Evolutionary conservation across 2,797 vertebrate genomes (phyloP).

Genomic region (Danio aesculapii): DNA sequence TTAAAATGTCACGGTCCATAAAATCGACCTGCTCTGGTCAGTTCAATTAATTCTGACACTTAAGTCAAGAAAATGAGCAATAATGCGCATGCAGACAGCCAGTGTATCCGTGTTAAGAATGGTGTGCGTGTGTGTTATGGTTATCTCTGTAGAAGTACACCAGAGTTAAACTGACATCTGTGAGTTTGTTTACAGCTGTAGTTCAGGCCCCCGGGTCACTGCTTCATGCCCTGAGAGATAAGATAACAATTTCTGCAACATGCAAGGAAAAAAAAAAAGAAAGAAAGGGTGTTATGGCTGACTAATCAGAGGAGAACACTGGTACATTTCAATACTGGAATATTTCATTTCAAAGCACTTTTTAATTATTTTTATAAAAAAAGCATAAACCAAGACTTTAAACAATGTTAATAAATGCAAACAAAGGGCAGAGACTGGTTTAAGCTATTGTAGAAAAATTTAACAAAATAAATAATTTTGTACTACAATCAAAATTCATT

Average conservation of each 20-base stretch:
- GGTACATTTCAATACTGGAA: neutral
- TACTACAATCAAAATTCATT: too few species aligned
- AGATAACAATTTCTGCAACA: constrained; percentile 21
- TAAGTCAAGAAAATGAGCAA: neutral
- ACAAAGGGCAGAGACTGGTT: too few species aligned
- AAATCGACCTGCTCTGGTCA: neutral
- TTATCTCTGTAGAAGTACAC: neutral
- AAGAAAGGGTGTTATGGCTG: constrained; percentile 3
- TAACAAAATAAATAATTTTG: too few species aligned
- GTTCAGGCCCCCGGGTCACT: constrained; percentile 10
- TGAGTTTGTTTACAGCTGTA: constrained; percentile 13
- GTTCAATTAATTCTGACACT: neutral
- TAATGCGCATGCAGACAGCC: neutral
- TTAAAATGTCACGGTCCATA: neutral
- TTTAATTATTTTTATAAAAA: neutral
- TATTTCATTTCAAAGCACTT: neutral
- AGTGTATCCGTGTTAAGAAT: neutral
- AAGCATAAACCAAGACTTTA: neutral
- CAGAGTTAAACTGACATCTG: neutral
- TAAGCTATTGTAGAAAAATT: too few species aligned
- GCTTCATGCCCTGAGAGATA: constrained; percentile 38
- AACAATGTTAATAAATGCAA: too few species aligned
- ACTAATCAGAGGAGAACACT: neutral
- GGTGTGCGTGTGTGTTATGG: neutral
- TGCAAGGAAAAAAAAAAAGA: neutral